A percentile compares a stretch with the other conserved stretches of the same genome.
These are phyloP conservation scores for Onychorhynchus coronatus DNA, from an alignment of 2,113 vertebrate genomes.

Conservation along the genomic window DNA sequence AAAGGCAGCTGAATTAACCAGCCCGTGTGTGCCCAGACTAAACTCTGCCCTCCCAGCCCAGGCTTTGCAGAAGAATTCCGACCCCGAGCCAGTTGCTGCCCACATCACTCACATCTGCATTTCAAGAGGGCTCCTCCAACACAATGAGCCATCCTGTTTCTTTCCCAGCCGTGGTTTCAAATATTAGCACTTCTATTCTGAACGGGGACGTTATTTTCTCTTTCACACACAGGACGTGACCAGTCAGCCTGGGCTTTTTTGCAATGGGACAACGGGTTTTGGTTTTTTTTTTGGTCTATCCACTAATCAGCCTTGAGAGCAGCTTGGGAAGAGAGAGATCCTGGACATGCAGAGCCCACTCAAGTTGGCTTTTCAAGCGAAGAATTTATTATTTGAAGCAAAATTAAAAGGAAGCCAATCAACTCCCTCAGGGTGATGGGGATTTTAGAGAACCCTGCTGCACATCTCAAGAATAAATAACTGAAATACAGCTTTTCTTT, in stretches of 20 bases:
- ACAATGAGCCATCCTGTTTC: neutral
- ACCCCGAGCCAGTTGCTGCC: neutral
- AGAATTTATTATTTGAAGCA: neutral
- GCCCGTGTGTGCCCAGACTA: neutral
- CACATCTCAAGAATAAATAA: neutral
- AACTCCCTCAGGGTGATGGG: neutral
- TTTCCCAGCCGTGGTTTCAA: neutral
- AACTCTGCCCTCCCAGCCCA: neutral
- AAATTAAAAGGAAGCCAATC: slow-evolving; percentile 9
- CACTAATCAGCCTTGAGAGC: neutral
- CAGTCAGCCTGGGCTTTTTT: neutral
- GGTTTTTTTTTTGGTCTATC: neutral
- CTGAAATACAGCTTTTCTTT: neutral
- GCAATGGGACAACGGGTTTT: fast-evolving
- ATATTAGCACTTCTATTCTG: neutral
- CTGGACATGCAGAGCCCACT: neutral
- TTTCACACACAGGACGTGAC: neutral
- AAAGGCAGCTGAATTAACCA: neutral
- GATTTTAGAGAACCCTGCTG: neutral
- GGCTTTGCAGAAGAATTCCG: neutral
- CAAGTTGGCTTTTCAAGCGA: neutral
- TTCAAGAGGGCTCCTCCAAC: neutral
- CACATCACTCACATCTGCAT: neutral
- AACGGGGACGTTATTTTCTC: neutral
- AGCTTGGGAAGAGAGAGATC: neutral